Base-by-base conservation (phyloP, 2,113 vertebrate genomes). In the Hippocampus comes region DNA sequence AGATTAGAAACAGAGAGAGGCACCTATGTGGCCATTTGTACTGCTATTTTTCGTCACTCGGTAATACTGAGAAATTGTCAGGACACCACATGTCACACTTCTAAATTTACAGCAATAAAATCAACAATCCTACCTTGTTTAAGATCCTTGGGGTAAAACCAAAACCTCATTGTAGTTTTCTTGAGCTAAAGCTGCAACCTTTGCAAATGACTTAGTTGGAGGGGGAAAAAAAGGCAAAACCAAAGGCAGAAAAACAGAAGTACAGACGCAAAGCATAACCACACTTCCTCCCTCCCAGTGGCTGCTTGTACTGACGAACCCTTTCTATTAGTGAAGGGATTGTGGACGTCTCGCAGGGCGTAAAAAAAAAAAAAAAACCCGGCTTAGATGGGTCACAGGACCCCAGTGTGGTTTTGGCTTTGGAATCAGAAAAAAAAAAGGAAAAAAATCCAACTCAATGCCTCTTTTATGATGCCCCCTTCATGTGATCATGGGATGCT, bases 321-420 rank as follows among this genome's bases (percentile, higher is more conserved):
- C 57, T 18, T 8, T 69, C 56, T 51, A 53, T 20, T 53, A 14
- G 21, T 18, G 63, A 64, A 80, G 48, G 68, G 56, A 65, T 66
- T 72, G 27, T 1, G 7, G 4, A 18, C 73, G 68, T 78, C 85
- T 77, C 11, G 38, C 10, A 38, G 78, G 88, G 67, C 9, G 70
- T 67, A 21, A 70, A 73, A 34, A 34, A 34, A 75, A 74, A 30
- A 30, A 25, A 25, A 2, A 2, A 2, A 2, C 27, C 18, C 81
- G 61, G 77, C 78, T 81, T 59, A 63, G 68, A 71, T 60, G 5
- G 84, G 86, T 91, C 89, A 89, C 87, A 88, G 82, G 89, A 88
- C 79, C 30, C 0, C 10, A 57, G 83, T 57, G 67, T 74, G 84
- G 78, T 69, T 80, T 69, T 75, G 61, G 78, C 77, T 77, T 82